A percentile compares a stretch with the other conserved stretches of the same genome.
These are phyloP conservation scores for Acomys russatus DNA, from an alignment of 2,797 vertebrate species.

Conservation along the genomic window DNA sequence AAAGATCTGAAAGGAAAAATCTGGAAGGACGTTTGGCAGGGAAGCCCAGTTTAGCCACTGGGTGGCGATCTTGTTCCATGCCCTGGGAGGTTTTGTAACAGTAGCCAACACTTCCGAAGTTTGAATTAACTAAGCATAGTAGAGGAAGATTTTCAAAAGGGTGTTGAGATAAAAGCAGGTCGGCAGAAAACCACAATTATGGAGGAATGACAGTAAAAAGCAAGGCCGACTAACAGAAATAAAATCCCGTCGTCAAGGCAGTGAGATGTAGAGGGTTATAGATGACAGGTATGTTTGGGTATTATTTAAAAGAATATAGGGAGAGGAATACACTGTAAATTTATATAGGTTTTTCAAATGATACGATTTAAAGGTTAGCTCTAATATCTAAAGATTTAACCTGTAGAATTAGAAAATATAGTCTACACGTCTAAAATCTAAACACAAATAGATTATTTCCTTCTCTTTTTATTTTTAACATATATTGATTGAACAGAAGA, in stretches of 20 bases:
- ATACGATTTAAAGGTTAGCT: conserved; percentile 64
- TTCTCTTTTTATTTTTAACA: neutral
- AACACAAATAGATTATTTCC: neutral
- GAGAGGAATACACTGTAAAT: conserved; percentile 53
- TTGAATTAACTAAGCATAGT: conserved; percentile 78
- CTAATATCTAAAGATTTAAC: conserved; percentile 63
- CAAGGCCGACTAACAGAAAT: conserved; percentile 69
- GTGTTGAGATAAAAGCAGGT: conserved; percentile 85
- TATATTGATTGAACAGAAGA: neutral
- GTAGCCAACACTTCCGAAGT: conserved; percentile 68
- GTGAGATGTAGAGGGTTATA: conserved; percentile 35
- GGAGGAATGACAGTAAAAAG: conserved; percentile 71
- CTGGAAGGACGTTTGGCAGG: neutral
- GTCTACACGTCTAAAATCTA: neutral
- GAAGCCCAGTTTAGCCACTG: conserved; percentile 78
- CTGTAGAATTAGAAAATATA: conserved; percentile 1
- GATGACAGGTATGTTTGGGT: conserved; percentile 21
- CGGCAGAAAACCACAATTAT: conserved; percentile 76
- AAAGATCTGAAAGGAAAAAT: neutral
- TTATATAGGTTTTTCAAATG: conserved; percentile 53
- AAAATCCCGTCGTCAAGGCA: conserved; percentile 55
- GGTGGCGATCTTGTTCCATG: conserved; percentile 88
- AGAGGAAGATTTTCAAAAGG: conserved; percentile 79
- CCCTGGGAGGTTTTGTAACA: neutral
- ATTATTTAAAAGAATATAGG: conserved; percentile 68